Conservation (phyloP, 2,888 invertebrate species). For the Isotomurus palustris region DNA sequence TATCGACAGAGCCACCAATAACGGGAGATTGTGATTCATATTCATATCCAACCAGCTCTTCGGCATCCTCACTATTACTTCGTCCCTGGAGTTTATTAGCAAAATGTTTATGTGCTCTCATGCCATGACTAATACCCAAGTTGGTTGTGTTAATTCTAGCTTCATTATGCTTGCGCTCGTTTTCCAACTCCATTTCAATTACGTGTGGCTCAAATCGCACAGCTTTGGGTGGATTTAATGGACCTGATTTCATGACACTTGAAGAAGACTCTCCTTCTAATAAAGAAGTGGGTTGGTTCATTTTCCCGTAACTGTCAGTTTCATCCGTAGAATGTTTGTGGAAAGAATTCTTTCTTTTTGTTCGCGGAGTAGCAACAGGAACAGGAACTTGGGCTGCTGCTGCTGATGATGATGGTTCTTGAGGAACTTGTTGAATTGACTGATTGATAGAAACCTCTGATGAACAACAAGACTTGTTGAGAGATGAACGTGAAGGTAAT, state of each 20-base stretch:
- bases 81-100: slow-evolving; percentile 4
- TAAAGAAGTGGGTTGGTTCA: no score
- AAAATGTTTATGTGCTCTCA: slow-evolving; percentile 14
- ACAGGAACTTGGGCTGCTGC: background rate
- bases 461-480: no score
- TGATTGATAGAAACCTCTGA: background rate
- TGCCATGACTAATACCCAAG: no score
- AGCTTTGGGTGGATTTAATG: slow-evolving; percentile 21
- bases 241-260: no score
- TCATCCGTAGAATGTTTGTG: slow-evolving; percentile 15
- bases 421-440: background rate
- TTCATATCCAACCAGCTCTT: no score
- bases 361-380: slow-evolving; percentile 8
- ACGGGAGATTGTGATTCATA: no score
- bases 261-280: no score
- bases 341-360: slow-evolving; percentile 11
- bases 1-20: no score
- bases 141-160: slow-evolving; percentile 8
- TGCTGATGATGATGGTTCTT: background rate
- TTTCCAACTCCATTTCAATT: slow-evolving; percentile 35
- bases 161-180: slow-evolving; percentile 30
- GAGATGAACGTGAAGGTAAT: slow-evolving; percentile 2
- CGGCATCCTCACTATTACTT: background rate
- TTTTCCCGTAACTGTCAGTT: slow-evolving; percentile 8
- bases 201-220: slow-evolving; percentile 34